These are phyloP conservation scores for Nasonia giraulti DNA, from an alignment of 1,140 invertebrate species.

Conservation along the genomic window DNA sequence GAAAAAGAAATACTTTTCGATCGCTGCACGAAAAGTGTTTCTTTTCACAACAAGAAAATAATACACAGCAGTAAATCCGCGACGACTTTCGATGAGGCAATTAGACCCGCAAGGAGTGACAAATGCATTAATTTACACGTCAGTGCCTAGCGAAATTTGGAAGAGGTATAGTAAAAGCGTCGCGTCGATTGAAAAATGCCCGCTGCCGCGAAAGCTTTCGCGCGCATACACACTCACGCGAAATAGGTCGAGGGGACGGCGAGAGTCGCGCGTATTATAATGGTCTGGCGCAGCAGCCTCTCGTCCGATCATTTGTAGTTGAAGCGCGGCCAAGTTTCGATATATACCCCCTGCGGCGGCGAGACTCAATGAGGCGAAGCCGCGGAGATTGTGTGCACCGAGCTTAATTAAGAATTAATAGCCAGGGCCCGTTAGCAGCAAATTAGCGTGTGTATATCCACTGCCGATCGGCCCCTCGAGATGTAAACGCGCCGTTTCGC, in stretches of 20 bases:
- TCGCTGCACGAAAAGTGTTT: too few relatives aligned
- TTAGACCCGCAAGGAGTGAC: neutral
- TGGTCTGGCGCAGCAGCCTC: conserved; percentile 53
- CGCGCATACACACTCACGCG: neutral
- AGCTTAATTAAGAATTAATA: conserved; percentile 71
- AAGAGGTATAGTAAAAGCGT: neutral
- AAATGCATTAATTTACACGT: conserved; percentile 14
- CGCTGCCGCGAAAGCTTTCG: neutral
- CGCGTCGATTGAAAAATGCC: conserved; percentile 29
- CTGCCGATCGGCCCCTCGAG: neutral
- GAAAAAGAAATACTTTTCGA: too few relatives aligned
- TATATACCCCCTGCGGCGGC: conserved; percentile 58
- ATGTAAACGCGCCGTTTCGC: neutral
- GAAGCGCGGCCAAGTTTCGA: conserved; percentile 69
- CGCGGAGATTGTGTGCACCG: conserved; percentile 36
- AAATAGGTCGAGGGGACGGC: conserved; percentile 53
- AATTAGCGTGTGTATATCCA: conserved; percentile 52
- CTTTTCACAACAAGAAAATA: too few relatives aligned
- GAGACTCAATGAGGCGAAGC: conserved; percentile 63
- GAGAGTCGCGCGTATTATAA: conserved; percentile 60
- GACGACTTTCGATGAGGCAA: conserved; percentile 6
- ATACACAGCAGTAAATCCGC: neutral
- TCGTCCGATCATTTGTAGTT: conserved; percentile 65
- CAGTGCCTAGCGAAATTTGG: neutral
- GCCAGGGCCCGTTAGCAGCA: conserved; percentile 52